Evolutionary conservation across 2,113 vertebrate species (phyloP).

Genomic region (Toxotes jaculatrix): DNA sequence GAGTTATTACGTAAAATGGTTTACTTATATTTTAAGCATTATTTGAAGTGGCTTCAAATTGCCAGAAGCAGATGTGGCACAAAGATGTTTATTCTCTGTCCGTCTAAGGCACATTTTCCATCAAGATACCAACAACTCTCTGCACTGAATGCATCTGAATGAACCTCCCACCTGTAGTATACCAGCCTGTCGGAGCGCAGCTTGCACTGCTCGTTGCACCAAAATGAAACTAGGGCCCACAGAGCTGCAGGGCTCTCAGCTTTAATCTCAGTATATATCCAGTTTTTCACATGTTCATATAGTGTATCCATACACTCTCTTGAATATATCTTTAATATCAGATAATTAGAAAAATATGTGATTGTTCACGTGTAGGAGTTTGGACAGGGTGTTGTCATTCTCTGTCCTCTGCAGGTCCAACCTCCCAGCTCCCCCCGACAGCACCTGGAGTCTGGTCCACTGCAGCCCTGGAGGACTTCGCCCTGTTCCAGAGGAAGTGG

Average conservation of each 20-base stretch:
- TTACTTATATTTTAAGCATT: no score
- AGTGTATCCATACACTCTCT: background rate
- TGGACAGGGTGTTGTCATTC: background rate
- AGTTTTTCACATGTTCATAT: background rate
- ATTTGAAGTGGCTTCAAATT: no score
- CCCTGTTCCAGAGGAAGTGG: slow-evolving; percentile 97
- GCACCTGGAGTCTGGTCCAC: slow-evolving; percentile 87
- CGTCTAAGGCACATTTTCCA: no score
- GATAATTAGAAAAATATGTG: background rate
- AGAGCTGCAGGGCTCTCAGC: background rate
- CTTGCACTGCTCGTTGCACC: no score
- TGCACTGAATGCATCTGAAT: no score
- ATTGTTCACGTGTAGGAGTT: background rate
- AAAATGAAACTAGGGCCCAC: no score
- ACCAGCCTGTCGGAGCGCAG: no score
- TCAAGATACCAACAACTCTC: no score
- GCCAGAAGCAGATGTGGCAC: no score
- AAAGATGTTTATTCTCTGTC: no score
- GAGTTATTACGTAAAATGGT: no score
- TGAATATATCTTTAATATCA: background rate
- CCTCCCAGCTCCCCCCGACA: slow-evolving; percentile 37
- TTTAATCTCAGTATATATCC: background rate
- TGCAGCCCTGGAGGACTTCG: slow-evolving; percentile 91
- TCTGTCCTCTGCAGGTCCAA: slow-evolving; percentile 46
- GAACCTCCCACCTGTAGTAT: no score